Base-by-base conservation (phyloP, 2,888 invertebrate species). In the Epirrita christyi region DNA sequence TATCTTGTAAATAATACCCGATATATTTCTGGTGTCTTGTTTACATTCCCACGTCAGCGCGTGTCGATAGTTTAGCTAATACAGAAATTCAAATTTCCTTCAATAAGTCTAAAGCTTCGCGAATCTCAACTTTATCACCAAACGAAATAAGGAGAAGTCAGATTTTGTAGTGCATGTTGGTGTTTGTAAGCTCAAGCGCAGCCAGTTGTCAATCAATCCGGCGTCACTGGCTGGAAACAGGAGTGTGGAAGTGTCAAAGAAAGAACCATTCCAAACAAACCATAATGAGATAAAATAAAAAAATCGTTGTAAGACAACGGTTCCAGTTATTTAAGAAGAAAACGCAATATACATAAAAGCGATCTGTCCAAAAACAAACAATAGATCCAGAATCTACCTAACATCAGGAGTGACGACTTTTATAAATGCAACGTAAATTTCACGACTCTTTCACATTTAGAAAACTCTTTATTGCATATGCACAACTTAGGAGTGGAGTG, bases 11-110 rank as follows among this genome's bases (percentile, higher is more conserved):
- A 66, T 73, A 71, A 75, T 71, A 68, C 62, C 61, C 55, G 70
- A 73, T 76, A 76, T 77, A 78, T 80, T 77, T 77, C 73, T 63
- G 71, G 76, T 52, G 71, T 67, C 69, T 70, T 87, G 86, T 89
- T 88, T 89, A 88, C 81, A 81, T 88, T 89, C 88, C 81, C 89
- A 88, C 83, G 87, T 86, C 83, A 81, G 72, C 80, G 78, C 75
- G 77, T 78, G 81, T 82, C 83, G 82, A 86, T 84, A 80, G 74
- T 73, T 75, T 68, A 70, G 71, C 73, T 67, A 59, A 70, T 54
- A 72, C 72, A 72, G 72, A 63, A 60, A 63, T 63, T 55, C 65
- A 70, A 55, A 59, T 63, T 70, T 50, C 64, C 45, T 53, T 38
- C 49, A 55, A 63, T 56, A 59, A 63, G 60, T 42, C n/a, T 43